Conservation (phyloP, 2,113 vertebrate species). For the Onychostruthus taczanowskii region DNA sequence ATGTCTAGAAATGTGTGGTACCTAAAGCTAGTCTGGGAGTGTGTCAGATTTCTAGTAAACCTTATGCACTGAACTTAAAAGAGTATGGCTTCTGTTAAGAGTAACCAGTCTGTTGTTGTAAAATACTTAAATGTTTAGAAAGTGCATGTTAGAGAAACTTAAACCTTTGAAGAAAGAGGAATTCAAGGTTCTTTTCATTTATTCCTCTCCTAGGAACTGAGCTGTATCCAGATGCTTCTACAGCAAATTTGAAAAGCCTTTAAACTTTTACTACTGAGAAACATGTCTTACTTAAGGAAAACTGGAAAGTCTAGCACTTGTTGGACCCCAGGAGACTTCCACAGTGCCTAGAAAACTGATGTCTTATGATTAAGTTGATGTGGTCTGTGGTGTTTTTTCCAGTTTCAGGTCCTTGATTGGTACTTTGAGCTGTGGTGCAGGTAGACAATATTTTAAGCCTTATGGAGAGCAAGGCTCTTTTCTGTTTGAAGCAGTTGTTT, state of each 20-base stretch:
- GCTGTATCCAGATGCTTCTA: not conserved
- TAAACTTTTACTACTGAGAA: not conserved
- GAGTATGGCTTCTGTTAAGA: not conserved
- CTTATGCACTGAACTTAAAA: not conserved
- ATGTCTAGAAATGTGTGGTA: not conserved
- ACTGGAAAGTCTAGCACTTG: not conserved
- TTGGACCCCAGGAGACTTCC: not conserved
- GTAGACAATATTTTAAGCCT: not conserved
- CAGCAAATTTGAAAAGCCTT: not conserved
- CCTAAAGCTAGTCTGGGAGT: not conserved
- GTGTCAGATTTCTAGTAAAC: not conserved
- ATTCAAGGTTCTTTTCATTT: not conserved
- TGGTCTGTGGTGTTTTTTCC: not conserved
- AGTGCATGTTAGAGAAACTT: not conserved
- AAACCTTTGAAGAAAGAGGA: not conserved
- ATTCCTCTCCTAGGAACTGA: not conserved
- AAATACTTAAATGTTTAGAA: not conserved
- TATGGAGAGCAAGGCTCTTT: not conserved
- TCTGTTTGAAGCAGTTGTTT: not conserved
- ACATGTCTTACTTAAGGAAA: not conserved
- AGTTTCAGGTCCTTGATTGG: not conserved
- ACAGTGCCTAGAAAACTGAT: not conserved
- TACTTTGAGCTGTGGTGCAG: not conserved
- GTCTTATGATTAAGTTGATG: not conserved
- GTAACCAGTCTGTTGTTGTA: not conserved